Evolutionary conservation across 2,113 vertebrate genomes (phyloP).

Genomic region (Corythoichthys intestinalis): DNA sequence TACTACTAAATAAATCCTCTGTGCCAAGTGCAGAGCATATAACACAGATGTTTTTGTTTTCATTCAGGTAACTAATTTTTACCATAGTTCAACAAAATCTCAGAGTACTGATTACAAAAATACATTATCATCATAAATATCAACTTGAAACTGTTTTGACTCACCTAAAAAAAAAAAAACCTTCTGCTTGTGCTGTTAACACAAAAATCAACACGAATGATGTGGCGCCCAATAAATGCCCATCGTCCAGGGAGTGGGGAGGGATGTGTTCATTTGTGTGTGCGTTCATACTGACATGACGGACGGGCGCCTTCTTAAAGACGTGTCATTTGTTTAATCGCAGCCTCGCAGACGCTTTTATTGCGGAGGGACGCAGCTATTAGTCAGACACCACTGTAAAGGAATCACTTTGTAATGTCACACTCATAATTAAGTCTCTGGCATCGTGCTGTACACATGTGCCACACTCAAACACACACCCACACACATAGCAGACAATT

Average conservation of each 20-base stretch:
- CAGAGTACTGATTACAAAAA: not conserved
- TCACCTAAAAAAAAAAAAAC: constrained; percentile 4
- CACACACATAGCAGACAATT: not conserved
- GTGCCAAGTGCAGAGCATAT: not conserved
- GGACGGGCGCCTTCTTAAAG: constrained; percentile 38
- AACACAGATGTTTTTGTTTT: not conserved
- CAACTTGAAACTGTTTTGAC: not conserved
- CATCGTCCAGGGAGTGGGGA: constrained; percentile 11
- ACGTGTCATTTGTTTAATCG: constrained; percentile 51
- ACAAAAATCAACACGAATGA: constrained; percentile 36
- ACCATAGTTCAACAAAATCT: not conserved
- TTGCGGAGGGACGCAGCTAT: constrained; percentile 38
- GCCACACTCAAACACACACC: not conserved
- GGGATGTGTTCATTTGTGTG: not conserved
- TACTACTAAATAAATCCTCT: not conserved
- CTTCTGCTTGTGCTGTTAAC: constrained; percentile 33
- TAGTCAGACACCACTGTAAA: constrained; percentile 52
- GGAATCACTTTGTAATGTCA: constrained; percentile 51
- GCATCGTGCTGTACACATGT: constrained; percentile 10
- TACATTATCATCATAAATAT: not conserved
- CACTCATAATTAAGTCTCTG: constrained; percentile 53
- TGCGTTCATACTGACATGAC: constrained; percentile 45
- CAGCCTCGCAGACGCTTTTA: constrained; percentile 43
- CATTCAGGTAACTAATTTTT: not conserved
- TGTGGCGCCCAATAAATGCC: constrained; percentile 31